Conservation (phyloP, 2,888 invertebrate genomes). For the Melinopterus prodromus region DNA sequence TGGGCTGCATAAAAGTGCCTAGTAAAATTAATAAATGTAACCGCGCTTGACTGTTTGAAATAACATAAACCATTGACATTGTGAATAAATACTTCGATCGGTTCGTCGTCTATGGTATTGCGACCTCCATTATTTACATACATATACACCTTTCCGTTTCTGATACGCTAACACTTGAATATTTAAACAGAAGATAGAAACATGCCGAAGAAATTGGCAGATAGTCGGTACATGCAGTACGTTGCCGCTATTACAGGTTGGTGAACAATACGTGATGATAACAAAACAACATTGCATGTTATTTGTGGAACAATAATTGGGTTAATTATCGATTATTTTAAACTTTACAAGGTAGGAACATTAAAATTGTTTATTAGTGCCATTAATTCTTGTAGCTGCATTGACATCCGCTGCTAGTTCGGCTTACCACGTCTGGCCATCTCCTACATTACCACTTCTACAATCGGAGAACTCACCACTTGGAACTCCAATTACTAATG, state of each 20-base stretch:
- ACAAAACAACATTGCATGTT: not conserved
- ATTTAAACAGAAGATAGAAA: not conserved
- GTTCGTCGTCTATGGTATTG: not conserved
- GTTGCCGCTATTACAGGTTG: constrained; percentile 36
- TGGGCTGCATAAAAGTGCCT: not conserved
- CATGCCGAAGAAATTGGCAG: not conserved
- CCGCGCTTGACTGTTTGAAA: not conserved
- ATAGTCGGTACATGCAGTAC: constrained; percentile 34
- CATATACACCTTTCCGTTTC: not conserved
- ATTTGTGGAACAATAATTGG: not conserved
- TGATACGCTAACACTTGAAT: not conserved
- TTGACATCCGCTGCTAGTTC: constrained; percentile 35
- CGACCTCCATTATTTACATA: not conserved
- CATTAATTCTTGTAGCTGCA: constrained; percentile 32
- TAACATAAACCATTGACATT: too few relatives aligned
- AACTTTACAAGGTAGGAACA: not conserved
- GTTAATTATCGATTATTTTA: not conserved
- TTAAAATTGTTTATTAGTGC: not conserved
- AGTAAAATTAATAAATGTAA: not conserved
- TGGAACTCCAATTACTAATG: constrained; percentile 35
- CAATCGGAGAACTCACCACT: constrained; percentile 41
- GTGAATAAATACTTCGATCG: too few relatives aligned
- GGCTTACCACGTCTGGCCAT: constrained; percentile 42
- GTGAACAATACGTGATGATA: constrained; percentile 7
- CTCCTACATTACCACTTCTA: constrained; percentile 40